Evolutionary conservation across 1,140 invertebrate genomes (phyloP).

Genomic region (Sesamia nonagrioides): DNA sequence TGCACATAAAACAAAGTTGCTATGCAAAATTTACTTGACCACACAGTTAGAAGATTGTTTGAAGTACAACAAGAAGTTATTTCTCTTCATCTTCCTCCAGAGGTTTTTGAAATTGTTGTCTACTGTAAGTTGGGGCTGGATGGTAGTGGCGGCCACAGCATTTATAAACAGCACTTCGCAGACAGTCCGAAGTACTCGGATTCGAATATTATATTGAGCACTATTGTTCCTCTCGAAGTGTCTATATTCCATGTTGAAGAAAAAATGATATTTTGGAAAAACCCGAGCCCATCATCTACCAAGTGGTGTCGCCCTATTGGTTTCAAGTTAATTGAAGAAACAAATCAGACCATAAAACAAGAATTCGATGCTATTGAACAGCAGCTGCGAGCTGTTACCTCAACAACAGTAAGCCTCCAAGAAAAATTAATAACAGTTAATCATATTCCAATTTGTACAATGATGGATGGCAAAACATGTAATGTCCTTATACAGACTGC

Average conservation of each 20-base stretch:
- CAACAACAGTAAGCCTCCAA: background rate
- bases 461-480: constrained; percentile 22
- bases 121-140: background rate
- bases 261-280: constrained; percentile 12
- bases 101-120: background rate
- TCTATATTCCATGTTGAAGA: constrained; percentile 3
- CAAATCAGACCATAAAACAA: background rate
- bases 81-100: background rate
- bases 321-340: constrained; percentile 13
- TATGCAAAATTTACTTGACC: constrained; percentile 5
- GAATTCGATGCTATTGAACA: background rate
- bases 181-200: background rate
- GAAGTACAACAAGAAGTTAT: constrained; percentile 21
- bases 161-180: constrained; percentile 8
- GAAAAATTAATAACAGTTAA: constrained; percentile 3
- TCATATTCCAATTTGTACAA: background rate
- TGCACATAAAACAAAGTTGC: background rate
- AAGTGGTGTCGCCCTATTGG: constrained; percentile 7
- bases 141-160: constrained; percentile 12
- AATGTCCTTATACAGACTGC: background rate
- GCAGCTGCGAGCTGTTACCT: background rate
- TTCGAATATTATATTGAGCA: constrained; percentile 7
- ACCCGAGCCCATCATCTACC: constrained; percentile 1
- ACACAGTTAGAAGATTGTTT: background rate
- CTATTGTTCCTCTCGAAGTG: constrained; percentile 5